Percentiles rank a stretch among this genome's conserved stretches.
Conservation (phyloP, 2,888 invertebrate genomes). For the Clanis bilineata region DNA sequence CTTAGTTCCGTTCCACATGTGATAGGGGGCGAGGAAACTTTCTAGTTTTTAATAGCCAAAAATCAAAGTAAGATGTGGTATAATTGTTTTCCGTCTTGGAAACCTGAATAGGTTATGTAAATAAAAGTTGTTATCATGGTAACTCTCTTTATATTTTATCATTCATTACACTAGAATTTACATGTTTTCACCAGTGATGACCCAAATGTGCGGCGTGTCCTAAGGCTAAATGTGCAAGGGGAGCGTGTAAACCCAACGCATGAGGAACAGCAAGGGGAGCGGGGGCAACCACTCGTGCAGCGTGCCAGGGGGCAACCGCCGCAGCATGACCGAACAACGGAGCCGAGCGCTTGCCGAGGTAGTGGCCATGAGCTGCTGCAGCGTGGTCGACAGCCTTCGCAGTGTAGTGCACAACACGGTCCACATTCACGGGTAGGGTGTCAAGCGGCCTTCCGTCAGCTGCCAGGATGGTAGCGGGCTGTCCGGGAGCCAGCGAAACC, state of each 20-base stretch:
- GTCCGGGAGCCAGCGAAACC: slow-evolving; percentile 53
- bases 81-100: no score
- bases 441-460: slow-evolving; percentile 71
- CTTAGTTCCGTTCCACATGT: no score
- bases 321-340: slow-evolving; percentile 26
- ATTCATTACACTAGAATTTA: slow-evolving; percentile 35
- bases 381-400: slow-evolving; percentile 56
- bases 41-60: no score
- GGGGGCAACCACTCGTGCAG: slow-evolving; percentile 41
- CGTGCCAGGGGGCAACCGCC: slow-evolving; percentile 48
- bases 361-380: slow-evolving; percentile 38
- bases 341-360: slow-evolving; percentile 17
- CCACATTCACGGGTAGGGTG: slow-evolving; percentile 69
- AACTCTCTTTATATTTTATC: slow-evolving; percentile 74
- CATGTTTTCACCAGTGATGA: slow-evolving; percentile 53
- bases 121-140: slow-evolving; percentile 40
- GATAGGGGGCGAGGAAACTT: no score
- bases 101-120: slow-evolving; percentile 3
- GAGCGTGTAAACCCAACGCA: slow-evolving; percentile 36
- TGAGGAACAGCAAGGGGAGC: slow-evolving; percentile 43
- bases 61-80: no score
- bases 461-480: slow-evolving; percentile 66
- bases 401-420: slow-evolving; percentile 61
- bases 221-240: slow-evolving; percentile 41
- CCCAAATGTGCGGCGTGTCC: slow-evolving; percentile 42